Percentiles rank a stretch among this genome's conserved stretches.
These are phyloP conservation scores for Beris morrisii DNA, from an alignment of 2,888 invertebrate species.

Conservation along the genomic window DNA sequence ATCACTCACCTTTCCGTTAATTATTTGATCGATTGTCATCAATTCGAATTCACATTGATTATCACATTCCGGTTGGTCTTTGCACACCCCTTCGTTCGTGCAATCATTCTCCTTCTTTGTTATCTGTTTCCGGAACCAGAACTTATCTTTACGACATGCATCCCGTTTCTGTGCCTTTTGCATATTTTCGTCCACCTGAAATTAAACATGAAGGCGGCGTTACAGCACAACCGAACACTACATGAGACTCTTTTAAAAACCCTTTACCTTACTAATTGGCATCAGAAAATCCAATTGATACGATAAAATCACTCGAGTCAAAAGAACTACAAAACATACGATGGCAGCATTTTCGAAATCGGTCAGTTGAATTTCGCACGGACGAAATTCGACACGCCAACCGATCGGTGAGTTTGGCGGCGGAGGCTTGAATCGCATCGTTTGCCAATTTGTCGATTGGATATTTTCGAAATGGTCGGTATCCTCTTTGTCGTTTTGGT, in stretches of 20 bases:
- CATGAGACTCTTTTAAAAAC: neutral
- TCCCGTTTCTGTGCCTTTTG: conserved; percentile 88
- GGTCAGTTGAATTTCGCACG: conserved; percentile 96
- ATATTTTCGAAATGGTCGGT: conserved; percentile 99
- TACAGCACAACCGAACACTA: neutral
- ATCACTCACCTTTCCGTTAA: conserved; percentile 73
- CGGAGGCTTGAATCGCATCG: conserved; percentile 98
- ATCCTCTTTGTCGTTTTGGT: conserved; percentile 91
- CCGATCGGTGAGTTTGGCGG: conserved; percentile 95
- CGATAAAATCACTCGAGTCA: conserved; percentile 95
- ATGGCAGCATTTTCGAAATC: conserved; percentile 99
- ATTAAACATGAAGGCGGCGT: neutral
- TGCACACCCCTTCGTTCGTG: conserved; percentile 42
- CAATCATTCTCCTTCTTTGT: conserved; percentile 43
- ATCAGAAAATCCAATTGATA: conserved; percentile 95
- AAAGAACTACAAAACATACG: conserved; percentile 94
- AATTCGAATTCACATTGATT: conserved; percentile 65
- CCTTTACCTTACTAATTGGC: conserved; percentile 88
- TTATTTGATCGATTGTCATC: conserved; percentile 94
- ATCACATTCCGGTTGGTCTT: conserved; percentile 40
- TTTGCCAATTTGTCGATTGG: conserved; percentile 99
- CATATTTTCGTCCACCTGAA: conserved; percentile 93
- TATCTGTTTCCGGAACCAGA: conserved; percentile 88
- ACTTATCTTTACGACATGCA: conserved; percentile 80
- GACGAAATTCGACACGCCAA: conserved; percentile 99